Conservation (phyloP, 2,888 invertebrate species). For the Cenopis cana region DNA sequence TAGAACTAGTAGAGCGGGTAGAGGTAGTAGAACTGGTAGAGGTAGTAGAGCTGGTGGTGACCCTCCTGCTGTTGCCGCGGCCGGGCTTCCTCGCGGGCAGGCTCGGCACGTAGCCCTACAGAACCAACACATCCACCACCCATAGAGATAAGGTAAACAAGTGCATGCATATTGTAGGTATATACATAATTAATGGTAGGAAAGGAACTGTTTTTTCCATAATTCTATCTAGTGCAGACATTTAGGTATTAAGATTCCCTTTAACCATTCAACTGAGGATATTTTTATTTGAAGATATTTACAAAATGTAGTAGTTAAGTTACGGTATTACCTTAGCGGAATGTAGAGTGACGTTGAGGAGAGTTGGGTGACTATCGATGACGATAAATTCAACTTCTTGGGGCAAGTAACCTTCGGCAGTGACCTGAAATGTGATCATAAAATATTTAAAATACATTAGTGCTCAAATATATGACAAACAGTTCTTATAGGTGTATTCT, state of each 20-base stretch:
- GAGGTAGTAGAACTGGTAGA: constrained; percentile 49
- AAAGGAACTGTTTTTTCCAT: not conserved
- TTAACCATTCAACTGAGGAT: not conserved
- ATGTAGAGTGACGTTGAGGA: constrained; percentile 92
- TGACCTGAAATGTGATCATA: constrained; percentile 84
- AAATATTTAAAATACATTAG: too few relatives aligned
- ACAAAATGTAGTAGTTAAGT: not conserved
- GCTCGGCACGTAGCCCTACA: constrained; percentile 60
- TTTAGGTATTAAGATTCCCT: not conserved
- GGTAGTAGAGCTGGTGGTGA: constrained; percentile 49
- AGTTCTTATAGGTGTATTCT: too few relatives aligned
- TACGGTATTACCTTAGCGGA: constrained; percentile 88
- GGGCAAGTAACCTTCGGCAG: constrained; percentile 93
- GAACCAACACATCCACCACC: constrained; percentile 47
- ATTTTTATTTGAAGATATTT: constrained; percentile 2
- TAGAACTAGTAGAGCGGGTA: constrained; percentile 44
- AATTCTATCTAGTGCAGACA: not conserved
- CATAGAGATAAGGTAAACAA: constrained; percentile 39
- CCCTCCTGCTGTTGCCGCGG: constrained; percentile 44
- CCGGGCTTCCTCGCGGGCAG: constrained; percentile 46
- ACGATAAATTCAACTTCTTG: constrained; percentile 94
- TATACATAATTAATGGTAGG: not conserved
- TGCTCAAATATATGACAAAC: too few relatives aligned
- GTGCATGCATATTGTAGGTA: constrained; percentile 42
- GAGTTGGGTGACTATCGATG: constrained; percentile 93